Evolutionary conservation across 2,888 invertebrate genomes (phyloP).

Genomic region (Drosophila prostipennis): DNA sequence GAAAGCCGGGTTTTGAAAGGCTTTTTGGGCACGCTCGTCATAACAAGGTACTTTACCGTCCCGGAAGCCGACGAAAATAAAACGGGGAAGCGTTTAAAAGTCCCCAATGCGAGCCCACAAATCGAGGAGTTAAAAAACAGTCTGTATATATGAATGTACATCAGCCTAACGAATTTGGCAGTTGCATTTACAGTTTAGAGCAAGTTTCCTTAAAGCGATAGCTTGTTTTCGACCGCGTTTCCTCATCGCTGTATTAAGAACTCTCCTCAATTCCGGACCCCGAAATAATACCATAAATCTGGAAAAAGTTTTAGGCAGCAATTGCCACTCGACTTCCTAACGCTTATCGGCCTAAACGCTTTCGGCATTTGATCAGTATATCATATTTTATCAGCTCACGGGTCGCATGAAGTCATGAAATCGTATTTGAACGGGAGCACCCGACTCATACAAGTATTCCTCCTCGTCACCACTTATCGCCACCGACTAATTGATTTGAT

Average conservation of each 20-base stretch:
- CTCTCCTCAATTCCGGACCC: constrained; percentile 13
- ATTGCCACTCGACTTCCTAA: constrained; percentile 63
- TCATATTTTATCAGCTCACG: constrained; percentile 15
- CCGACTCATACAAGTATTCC: constrained; percentile 1
- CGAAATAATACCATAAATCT: constrained; percentile 56
- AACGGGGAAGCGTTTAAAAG: constrained; percentile 57
- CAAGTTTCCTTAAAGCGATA: constrained; percentile 61
- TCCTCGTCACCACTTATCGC: constrained; percentile 33
- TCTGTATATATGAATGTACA: constrained; percentile 2
- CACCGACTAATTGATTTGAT: constrained; percentile 28
- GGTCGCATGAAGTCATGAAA: constrained; percentile 41
- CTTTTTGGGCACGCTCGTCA: constrained; percentile 26
- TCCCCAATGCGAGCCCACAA: constrained; percentile 41
- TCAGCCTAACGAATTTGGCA: constrained; percentile 58
- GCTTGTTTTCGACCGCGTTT: constrained; percentile 12
- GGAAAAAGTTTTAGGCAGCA: constrained; percentile 47
- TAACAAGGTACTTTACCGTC: constrained; percentile 27
- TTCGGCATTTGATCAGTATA: constrained; percentile 38
- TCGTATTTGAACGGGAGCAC: constrained; percentile 38
- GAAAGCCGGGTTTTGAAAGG: constrained; percentile 19
- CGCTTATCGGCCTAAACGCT: constrained; percentile 47
- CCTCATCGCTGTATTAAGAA: constrained; percentile 66
- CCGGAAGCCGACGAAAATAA: constrained; percentile 68
- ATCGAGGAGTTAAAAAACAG: constrained; percentile 12
- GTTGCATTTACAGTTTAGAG: constrained; percentile 43